A percentile compares a stretch with the other conserved stretches of the same genome.
phyloP scores from a whole-genome alignment of 2,113 vertebrate genomes.

The Hypanus sabinus region DNA sequence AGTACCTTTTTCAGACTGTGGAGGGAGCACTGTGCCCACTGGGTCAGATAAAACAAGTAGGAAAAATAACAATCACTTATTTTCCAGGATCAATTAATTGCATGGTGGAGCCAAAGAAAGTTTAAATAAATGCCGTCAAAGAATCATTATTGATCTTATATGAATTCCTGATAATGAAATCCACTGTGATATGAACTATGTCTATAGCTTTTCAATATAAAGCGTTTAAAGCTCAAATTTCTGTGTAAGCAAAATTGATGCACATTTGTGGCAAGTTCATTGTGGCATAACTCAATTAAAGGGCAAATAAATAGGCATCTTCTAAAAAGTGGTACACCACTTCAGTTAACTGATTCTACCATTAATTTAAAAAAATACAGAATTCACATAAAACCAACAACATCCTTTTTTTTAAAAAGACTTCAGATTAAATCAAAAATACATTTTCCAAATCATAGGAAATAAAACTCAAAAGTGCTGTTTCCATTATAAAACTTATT shows the following conservation, averaged over 20 bases:
- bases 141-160: constrained; percentile 37
- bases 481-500: constrained; percentile 30
- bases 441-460: constrained; percentile 10
- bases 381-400: constrained; percentile 35
- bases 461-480: constrained; percentile 34
- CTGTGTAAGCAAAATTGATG: constrained; percentile 42
- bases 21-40: constrained; percentile 55
- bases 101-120: constrained; percentile 41
- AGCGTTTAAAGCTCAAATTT: background rate
- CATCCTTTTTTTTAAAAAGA: background rate
- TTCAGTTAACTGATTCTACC: constrained; percentile 22
- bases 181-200: constrained; percentile 40
- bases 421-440: constrained; percentile 9
- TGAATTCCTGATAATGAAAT: constrained; percentile 39
- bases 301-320: constrained; percentile 16
- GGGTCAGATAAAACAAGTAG: constrained; percentile 44
- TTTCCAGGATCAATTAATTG: constrained; percentile 37
- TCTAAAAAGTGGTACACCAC: constrained; percentile 14
- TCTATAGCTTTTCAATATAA: constrained; percentile 37
- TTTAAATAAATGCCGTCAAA: constrained; percentile 36
- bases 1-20: constrained; percentile 59
- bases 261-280: constrained; percentile 41
- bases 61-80: constrained; percentile 42
- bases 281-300: constrained; percentile 36
- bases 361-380: constrained; percentile 31